Evolutionary conservation across 1,140 invertebrate species (phyloP), one percentile per base, ranked within the genome.

Genomic region (Bathynomus jamesi): DNA sequence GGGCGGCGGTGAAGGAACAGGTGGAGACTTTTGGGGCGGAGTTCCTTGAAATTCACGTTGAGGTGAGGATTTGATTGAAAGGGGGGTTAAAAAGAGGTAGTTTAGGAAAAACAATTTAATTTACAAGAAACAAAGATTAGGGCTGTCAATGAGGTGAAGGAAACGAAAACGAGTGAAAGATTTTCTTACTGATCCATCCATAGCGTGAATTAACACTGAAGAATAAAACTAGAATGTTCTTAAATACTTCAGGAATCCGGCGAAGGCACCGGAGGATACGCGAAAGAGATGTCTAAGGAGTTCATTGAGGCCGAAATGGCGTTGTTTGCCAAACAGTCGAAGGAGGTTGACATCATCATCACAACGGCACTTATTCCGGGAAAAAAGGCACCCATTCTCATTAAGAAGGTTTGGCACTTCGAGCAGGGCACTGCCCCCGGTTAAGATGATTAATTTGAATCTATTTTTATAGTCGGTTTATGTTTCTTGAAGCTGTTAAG

Each of bases 301-400:
- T 95, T 95, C 80, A 87, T 93, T 74, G 87, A 91, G 71, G 93
- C 92, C 1, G 93, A 95, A 82, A 89, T 92, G 83, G 91, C 88
- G 1, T 82, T 96, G 32, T 92, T 95, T 81, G 90, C 89, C 4
- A 91, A 91, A 79, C 92, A 95, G 81, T 89, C 90, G 60, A 88
- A 89, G 78, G 90, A 93, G 71, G 87, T 88, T 0, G 89, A 90
- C 80, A 88, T 95, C 28, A 87, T 95, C 67, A 93, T 95, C 72
- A 89, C 89, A 28, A 95, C 93, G 8, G 93, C 93, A 30, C 85
- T 94, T 10, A 94, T 95, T 78, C 93, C 93, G n/a, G 93, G 92
- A 31, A 93, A 91, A 82, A 88, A 86, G 67, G 93, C 93, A 4
- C 93, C 93, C 0, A 78, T 90, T 32, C 86, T 95, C 1, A 90